Conservation (phyloP, 2,888 invertebrate species). For the Dicyrtomina minuta region DNA sequence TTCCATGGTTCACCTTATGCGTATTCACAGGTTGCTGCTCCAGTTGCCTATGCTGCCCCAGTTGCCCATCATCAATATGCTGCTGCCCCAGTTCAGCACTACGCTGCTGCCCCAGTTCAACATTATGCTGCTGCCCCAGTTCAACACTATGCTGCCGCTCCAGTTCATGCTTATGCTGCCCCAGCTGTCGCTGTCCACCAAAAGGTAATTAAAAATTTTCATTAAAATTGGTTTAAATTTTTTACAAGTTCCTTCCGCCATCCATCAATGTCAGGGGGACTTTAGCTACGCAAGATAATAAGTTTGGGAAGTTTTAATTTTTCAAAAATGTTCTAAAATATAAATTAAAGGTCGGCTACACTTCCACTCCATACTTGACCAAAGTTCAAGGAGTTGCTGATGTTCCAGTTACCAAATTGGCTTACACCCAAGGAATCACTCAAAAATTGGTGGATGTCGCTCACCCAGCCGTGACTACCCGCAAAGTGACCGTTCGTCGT, state of each 20-base stretch:
- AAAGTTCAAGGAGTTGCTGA: conserved; percentile 58
- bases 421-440: conserved; percentile 61
- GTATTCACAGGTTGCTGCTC: conserved; percentile 20
- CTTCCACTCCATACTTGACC: conserved; percentile 49
- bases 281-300: too few species aligned
- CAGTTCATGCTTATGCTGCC: conserved; percentile 30
- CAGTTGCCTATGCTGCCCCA: conserved; percentile 27
- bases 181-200: conserved; percentile 50
- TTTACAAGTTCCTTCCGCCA: too few species aligned
- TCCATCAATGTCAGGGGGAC: too few species aligned
- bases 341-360: conserved; percentile 46
- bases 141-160: conserved; percentile 28
- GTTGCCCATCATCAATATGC: conserved; percentile 21
- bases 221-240: not conserved
- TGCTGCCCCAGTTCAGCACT: conserved; percentile 26
- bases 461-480: conserved; percentile 63
- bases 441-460: conserved; percentile 64
- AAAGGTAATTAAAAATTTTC: conserved; percentile 41
- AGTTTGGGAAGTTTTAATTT: too few species aligned
- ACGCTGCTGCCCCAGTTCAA: conserved; percentile 28
- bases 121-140: conserved; percentile 47
- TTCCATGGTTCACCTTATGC: not conserved
- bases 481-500: conserved; percentile 63
- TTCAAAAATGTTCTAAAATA: not conserved
- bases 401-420: conserved; percentile 60